phyloP scores from a whole-genome alignment of 2,797 vertebrate species.

The Platyrinchus mystaceus region DNA sequence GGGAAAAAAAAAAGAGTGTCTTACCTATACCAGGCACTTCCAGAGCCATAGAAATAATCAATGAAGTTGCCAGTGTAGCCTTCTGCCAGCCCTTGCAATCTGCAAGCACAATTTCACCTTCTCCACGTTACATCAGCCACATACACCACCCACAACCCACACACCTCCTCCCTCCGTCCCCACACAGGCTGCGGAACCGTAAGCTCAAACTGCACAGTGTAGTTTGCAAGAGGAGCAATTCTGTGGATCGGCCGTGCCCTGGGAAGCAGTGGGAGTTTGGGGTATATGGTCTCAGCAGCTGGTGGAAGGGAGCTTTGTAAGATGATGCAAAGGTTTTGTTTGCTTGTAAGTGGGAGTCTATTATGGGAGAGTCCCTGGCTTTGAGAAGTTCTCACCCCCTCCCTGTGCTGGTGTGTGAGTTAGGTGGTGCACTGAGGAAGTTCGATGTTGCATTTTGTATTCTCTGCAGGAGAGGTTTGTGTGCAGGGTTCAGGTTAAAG shows the following conservation, averaged over 20 bases:
- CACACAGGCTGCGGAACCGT: not conserved
- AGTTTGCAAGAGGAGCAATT: not conserved
- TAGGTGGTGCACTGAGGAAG: not conserved
- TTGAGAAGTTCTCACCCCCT: not conserved
- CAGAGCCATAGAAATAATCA: not conserved
- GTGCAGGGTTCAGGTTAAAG: not conserved
- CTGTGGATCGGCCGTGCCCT: rapidly evolving
- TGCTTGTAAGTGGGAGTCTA: not conserved
- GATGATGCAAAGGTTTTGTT: not conserved
- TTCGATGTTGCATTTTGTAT: not conserved
- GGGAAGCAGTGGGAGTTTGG: not conserved
- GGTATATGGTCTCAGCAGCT: not conserved
- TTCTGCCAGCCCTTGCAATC: not conserved
- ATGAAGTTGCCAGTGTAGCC: not conserved
- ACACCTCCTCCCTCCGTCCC: not conserved
- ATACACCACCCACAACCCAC: constrained; percentile 25
- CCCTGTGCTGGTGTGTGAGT: not conserved
- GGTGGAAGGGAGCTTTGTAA: not conserved
- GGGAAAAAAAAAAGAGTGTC: not conserved
- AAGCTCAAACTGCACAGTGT: not conserved
- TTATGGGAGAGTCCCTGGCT: not conserved
- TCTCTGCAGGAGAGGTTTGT: not conserved
- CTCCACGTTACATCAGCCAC: not conserved
- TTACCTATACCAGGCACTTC: not conserved
- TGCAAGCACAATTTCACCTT: not conserved